Evolutionary conservation across 2,113 vertebrate species (phyloP).

Genomic region (Perccottus glenii): DNA sequence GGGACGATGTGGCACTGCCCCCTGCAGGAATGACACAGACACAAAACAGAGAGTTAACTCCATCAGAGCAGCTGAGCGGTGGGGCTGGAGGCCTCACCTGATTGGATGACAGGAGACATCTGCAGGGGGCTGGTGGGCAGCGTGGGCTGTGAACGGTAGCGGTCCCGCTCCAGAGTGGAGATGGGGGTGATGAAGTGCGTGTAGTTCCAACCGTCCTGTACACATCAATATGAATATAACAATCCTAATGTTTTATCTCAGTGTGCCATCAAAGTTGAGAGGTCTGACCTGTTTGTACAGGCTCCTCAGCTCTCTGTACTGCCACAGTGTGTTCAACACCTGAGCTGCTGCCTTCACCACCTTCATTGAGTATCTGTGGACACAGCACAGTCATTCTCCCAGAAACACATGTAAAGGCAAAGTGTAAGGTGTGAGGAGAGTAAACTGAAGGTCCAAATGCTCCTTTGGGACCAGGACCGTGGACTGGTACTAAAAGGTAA

Average conservation of each 20-base stretch:
- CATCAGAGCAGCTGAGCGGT: neutral
- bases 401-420: neutral
- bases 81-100: constrained; percentile 78
- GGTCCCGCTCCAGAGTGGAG: constrained; percentile 92
- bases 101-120: constrained; percentile 95
- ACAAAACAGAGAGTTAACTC: neutral
- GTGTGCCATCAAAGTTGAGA: neutral
- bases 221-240: neutral
- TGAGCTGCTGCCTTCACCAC: constrained; percentile 97
- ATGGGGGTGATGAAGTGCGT: constrained; percentile 97
- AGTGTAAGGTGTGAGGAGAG: neutral
- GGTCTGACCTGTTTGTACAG: constrained; percentile 95
- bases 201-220: constrained; percentile 97
- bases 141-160: constrained; percentile 96
- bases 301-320: constrained; percentile 94
- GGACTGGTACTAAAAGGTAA: no score
- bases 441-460: neutral
- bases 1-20: constrained; percentile 95
- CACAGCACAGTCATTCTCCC: neutral
- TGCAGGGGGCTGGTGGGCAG: constrained; percentile 92
- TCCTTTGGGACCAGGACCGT: no score
- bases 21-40: constrained; percentile 71
- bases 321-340: constrained; percentile 97
- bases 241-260: no score
- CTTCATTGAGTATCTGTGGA: constrained; percentile 90